Percentiles rank a stretch among this genome's conserved stretches.
Evolutionary conservation across 2,888 invertebrate species (phyloP).

Genomic region (Glaucopsyche alexis): DNA sequence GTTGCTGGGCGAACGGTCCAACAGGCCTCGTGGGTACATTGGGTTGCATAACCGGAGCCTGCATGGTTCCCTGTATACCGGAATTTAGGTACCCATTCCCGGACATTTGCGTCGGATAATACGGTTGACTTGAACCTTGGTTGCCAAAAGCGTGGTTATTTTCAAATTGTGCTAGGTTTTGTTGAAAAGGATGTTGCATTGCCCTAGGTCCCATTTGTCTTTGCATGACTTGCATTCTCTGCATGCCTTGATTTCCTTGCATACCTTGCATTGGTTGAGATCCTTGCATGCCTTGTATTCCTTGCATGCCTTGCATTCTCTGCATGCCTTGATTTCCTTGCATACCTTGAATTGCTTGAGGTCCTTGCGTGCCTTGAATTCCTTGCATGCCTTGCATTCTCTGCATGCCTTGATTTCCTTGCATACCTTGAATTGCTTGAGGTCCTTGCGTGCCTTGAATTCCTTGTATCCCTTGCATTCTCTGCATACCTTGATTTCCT

Average conservation of each 20-base stretch:
- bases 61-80: constrained; percentile 7
- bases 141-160: neutral
- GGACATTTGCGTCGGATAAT: neutral
- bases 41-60: constrained; percentile 1
- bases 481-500: neutral
- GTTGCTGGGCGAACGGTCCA: constrained; percentile 25
- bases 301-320: no score
- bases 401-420: neutral
- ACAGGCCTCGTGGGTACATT: constrained; percentile 5
- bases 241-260: neutral
- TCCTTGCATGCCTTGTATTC: neutral
- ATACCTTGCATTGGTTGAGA: neutral
- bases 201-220: constrained; percentile 22
- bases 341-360: neutral
- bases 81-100: neutral
- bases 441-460: neutral
- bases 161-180: neutral
- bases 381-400: neutral
- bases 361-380: neutral
- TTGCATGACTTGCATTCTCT: neutral
- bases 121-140: neutral
- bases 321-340: neutral
- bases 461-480: neutral
- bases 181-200: neutral
- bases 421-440: neutral